phyloP scores from a whole-genome alignment of 2,797 vertebrate genomes.

The Siniperca obscura region DNA sequence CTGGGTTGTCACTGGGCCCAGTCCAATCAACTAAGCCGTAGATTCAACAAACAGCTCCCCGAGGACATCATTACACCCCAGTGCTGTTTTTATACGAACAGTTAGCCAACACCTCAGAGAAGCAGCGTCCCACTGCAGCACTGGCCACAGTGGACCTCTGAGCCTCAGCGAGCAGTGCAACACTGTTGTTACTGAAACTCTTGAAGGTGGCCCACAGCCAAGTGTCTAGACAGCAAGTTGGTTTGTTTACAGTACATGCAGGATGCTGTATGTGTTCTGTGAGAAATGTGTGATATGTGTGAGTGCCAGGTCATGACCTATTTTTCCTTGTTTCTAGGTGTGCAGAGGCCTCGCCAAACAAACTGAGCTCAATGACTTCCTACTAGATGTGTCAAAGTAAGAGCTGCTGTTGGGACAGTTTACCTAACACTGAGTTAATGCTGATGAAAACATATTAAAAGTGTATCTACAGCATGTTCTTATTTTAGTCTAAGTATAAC shows the following conservation, averaged over 20 bases:
- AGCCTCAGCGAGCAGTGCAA: conserved; percentile 41
- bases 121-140: conserved; percentile 72
- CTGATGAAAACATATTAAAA: conserved; percentile 5
- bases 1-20: conserved; percentile 74
- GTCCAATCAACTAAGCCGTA: conserved; percentile 80
- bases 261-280: conserved; percentile 33
- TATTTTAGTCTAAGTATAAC: conserved; percentile 21
- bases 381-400: conserved; percentile 99
- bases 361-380: conserved; percentile 98
- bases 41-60: conserved; percentile 79
- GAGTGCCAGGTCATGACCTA: conserved; percentile 31
- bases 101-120: conserved; percentile 77
- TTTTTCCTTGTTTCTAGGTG: conserved; percentile 85
- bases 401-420: conserved; percentile 67
- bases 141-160: conserved; percentile 68
- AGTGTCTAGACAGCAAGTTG: conserved; percentile 31
- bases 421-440: conserved; percentile 8
- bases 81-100: conserved; percentile 77
- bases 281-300: conserved; percentile 30
- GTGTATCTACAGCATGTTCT: conserved; percentile 26
- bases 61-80: conserved; percentile 79
- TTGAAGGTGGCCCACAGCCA: conserved; percentile 25
- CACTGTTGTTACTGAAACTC: conserved; percentile 43
- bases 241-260: conserved; percentile 47
- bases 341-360: conserved; percentile 98